Percentiles rank a stretch among this genome's conserved stretches.
These are phyloP conservation scores for Neolamprologus variostigma DNA, from an alignment of 2,113 vertebrate species.

Conservation along the genomic window DNA sequence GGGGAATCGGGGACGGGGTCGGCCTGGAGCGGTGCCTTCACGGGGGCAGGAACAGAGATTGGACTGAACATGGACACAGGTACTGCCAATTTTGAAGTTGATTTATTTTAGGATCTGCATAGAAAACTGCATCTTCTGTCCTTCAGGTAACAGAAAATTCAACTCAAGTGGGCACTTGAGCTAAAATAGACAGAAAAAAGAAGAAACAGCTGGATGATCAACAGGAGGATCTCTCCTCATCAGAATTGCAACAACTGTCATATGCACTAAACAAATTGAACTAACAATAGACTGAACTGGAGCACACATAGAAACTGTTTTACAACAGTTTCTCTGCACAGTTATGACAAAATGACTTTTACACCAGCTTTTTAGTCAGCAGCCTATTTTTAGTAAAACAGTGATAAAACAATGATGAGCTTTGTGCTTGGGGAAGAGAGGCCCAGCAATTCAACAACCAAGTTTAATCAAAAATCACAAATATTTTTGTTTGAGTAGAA, in stretches of 20 bases:
- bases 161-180: background rate
- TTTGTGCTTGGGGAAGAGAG: background rate
- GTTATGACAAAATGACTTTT: background rate
- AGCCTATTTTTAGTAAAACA: background rate
- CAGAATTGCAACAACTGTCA: background rate
- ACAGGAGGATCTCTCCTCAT: background rate
- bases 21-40: conserved; percentile 82
- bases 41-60: conserved; percentile 77
- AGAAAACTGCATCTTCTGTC: background rate
- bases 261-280: background rate
- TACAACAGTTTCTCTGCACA: background rate
- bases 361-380: background rate
- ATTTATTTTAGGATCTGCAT: background rate
- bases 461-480: background rate
- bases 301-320: background rate
- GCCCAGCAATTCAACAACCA: background rate
- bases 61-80: conserved; percentile 91
- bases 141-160: background rate
- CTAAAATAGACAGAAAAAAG: background rate
- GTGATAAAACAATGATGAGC: background rate
- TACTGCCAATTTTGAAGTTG: conserved; percentile 47
- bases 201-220: background rate
- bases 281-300: background rate
- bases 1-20: conserved; percentile 70
- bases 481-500: background rate